Conservation (phyloP, 2,888 invertebrate genomes). For the Lysandra bellargus region DNA sequence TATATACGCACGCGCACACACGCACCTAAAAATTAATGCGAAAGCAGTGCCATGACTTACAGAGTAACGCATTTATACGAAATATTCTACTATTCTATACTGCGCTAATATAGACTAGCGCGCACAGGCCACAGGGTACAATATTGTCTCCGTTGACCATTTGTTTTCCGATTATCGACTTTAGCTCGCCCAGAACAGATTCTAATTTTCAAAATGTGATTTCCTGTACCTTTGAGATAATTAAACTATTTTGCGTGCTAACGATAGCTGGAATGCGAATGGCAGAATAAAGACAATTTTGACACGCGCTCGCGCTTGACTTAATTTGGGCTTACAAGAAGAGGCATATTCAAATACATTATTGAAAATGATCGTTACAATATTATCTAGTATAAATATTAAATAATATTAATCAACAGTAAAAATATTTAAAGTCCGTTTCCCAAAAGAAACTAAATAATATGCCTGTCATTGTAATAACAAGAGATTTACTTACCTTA, state of each 20-base stretch:
- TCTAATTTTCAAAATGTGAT: neutral
- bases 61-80: neutral
- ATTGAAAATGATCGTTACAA: conserved; percentile 35
- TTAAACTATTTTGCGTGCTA: no score
- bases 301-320: neutral
- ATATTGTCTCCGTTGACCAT: neutral
- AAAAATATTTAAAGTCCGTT: neutral
- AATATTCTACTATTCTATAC: neutral
- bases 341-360: conserved; percentile 18
- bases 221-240: no score
- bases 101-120: neutral
- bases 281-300: neutral
- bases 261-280: neutral
- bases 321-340: conserved; percentile 1
- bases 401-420: neutral
- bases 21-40: neutral
- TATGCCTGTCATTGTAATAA: conserved; percentile 20
- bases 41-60: neutral
- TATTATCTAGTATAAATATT: neutral
- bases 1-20: neutral
- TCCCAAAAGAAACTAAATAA: conserved; percentile 30
- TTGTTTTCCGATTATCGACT: neutral
- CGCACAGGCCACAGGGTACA: neutral
- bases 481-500: conserved; percentile 36
- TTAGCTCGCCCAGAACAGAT: neutral